Base-by-base conservation (phyloP, 2,113 vertebrate genomes). In the Hippocampus guttulatus region DNA sequence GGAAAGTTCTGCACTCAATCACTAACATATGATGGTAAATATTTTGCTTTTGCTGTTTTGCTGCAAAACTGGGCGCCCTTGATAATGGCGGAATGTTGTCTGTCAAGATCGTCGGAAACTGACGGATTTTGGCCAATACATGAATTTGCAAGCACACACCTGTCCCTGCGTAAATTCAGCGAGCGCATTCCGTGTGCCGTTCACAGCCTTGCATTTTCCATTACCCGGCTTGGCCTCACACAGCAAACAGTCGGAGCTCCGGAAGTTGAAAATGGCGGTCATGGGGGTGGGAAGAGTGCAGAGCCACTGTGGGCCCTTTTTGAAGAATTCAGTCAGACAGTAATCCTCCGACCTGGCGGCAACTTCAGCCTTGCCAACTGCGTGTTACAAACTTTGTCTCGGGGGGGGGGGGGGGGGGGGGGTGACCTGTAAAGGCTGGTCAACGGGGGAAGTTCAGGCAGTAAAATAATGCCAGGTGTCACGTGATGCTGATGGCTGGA, bases 301-400 rank as follows among this genome's bases (percentile, higher is more conserved):
- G 15, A 61, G 27, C 5, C 25, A 33, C 25, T 5, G 58, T 60
- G 58, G 58, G 27, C 15, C 15, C 58, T 12, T 69, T 73, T 38
- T 84, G 87, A 86, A 72, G 55, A 61, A 85, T 79, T 23, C 20
- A 80, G 68, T 85, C 45, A 25, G 82, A 84, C 81, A 86, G 27
- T 85, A 87, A 83, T 87, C 84, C 79, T 15, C 52, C 66, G 60
- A 74, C 70, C 69, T 72, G 71, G 60, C 55, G 4, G 2, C 38
- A 14, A 49, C 54, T 80, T 74, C 63, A 64, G 27, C 69, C 62
- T 61, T 25, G 57, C 63, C 60, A 30, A 71, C 77, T 73, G 73
- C 75, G 73, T 69, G 63, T 69, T 78, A 80, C 71, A 68, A 10
- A 61, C 67, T 76, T 62, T 71, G 20, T 76, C 68, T 62, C 69